Percentiles rank a stretch among this genome's conserved stretches.
Evolutionary conservation across 2,797 vertebrate genomes (phyloP).

Genomic region (Carcharodon carcharias): DNA sequence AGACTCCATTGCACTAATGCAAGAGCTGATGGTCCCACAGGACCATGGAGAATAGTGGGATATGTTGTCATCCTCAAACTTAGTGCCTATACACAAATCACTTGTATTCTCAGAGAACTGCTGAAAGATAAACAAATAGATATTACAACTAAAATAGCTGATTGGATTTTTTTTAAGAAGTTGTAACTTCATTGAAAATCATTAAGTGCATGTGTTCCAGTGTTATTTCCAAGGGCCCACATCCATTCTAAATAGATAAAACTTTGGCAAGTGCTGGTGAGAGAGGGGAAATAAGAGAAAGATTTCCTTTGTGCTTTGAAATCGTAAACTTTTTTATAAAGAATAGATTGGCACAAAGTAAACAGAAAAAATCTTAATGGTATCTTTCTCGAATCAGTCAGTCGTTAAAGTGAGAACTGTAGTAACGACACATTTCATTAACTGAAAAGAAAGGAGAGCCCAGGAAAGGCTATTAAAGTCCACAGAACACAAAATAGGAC

Average conservation of each 20-base stretch:
- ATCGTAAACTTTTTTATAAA: neutral
- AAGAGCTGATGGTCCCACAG: conserved; percentile 77
- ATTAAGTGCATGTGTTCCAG: neutral
- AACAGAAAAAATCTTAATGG: neutral
- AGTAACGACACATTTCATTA: neutral
- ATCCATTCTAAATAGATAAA: neutral
- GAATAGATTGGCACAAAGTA: neutral
- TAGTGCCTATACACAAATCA: conserved; percentile 66
- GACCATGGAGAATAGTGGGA: conserved; percentile 94
- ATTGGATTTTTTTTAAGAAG: neutral
- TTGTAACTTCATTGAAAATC: neutral
- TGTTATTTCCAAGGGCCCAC: neutral
- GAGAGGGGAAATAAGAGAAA: too few species aligned
- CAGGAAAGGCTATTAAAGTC: too few species aligned
- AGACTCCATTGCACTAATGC: conserved; percentile 79
- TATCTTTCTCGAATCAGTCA: neutral
- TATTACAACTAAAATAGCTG: neutral
- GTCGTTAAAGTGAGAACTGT: neutral
- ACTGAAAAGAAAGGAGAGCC: too few species aligned
- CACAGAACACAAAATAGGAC: too few species aligned
- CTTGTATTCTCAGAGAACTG: conserved; percentile 73
- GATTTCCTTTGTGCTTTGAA: neutral
- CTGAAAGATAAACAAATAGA: conserved; percentile 42
- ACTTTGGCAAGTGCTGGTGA: too few species aligned
- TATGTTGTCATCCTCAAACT: conserved; percentile 76